phyloP scores from a whole-genome alignment of 2,797 vertebrate species.

The Gastrophryne carolinensis region DNA sequence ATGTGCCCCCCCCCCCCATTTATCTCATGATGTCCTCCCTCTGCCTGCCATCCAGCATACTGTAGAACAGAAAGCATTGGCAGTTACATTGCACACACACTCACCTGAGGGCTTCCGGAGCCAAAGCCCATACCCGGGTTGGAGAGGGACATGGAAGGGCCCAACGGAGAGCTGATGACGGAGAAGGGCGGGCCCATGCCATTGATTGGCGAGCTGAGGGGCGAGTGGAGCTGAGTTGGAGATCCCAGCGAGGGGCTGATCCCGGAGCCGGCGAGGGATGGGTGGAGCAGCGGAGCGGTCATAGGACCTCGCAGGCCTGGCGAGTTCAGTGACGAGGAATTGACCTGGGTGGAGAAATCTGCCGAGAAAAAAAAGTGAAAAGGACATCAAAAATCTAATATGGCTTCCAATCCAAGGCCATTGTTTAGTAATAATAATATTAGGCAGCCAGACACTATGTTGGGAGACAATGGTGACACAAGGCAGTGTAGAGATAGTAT shows the following conservation, averaged over 20 bases:
- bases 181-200: conserved; percentile 84
- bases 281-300: conserved; percentile 78
- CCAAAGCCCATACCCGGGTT: conserved; percentile 86
- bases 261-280: conserved; percentile 72
- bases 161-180: conserved; percentile 95
- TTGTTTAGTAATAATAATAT: background rate
- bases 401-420: background rate
- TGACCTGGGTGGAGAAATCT: conserved; percentile 89
- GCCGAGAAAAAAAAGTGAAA: conserved; percentile 55
- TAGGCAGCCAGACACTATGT: no score
- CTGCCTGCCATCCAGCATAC: background rate
- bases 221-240: conserved; percentile 85
- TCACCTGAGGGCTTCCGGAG: conserved; percentile 91
- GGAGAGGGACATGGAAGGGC: conserved; percentile 83
- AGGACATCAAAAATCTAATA: background rate
- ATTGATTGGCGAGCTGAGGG: conserved; percentile 86
- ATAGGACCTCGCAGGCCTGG: conserved; percentile 84
- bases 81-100: conserved; percentile 24
- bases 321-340: conserved; percentile 82
- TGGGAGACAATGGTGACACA: no score
- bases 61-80: background rate
- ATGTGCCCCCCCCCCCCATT: no score
- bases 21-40: no score
- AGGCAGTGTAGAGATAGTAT: no score
- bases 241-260: conserved; percentile 85